Evolutionary conservation across 2,113 vertebrate genomes (phyloP).

Genomic region (Albula glossodonta): DNA sequence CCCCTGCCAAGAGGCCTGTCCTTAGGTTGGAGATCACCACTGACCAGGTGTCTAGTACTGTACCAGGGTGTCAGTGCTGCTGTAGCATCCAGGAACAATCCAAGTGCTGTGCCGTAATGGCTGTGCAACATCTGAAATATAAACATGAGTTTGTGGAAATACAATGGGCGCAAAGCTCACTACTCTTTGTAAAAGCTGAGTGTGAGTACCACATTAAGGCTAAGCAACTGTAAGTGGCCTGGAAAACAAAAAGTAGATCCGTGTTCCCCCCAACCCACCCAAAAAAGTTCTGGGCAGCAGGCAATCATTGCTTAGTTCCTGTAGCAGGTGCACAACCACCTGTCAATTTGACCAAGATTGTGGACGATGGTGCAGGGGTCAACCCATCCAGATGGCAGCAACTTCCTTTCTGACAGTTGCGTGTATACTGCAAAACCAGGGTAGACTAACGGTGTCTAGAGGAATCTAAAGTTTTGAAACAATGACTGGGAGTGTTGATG

Average conservation of each 20-base stretch:
- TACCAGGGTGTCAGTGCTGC: not conserved
- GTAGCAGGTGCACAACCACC: not conserved
- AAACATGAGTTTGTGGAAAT: not conserved
- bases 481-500: not conserved
- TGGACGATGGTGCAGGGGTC: not conserved
- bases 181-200: not conserved
- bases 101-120: not conserved
- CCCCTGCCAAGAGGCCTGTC: conserved; percentile 4
- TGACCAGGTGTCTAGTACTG: not conserved
- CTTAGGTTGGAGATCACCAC: not conserved
- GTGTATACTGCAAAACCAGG: not conserved
- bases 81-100: not conserved
- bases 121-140: not conserved
- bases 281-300: not conserved
- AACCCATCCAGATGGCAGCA: not conserved
- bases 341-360: not conserved
- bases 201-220: not conserved
- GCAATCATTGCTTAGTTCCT: not conserved
- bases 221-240: not conserved
- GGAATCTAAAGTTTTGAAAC: not conserved
- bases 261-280: not conserved
- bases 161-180: not conserved
- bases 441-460: not conserved
- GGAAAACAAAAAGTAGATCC: not conserved
- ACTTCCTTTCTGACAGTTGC: not conserved